Evolutionary conservation across 2,797 vertebrate genomes (phyloP).

Genomic region (Falco novaeseelandiae): DNA sequence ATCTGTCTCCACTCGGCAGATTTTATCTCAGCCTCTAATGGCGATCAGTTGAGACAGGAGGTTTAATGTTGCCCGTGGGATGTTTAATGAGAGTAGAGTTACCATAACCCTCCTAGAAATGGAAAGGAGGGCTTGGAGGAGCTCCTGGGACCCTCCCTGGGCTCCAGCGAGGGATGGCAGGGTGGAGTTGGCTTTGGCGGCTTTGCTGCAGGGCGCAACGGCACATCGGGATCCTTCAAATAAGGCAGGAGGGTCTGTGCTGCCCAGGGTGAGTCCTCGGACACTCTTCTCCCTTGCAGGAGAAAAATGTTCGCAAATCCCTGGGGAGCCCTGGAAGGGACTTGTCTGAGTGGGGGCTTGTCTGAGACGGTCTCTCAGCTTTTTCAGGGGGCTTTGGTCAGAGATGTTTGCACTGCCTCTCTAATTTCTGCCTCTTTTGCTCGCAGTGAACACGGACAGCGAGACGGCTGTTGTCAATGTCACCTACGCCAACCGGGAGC

Average conservation of each 20-base stretch:
- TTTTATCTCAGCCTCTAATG: background rate
- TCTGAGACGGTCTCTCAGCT: fast-evolving
- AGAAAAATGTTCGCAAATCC: background rate
- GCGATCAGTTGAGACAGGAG: background rate
- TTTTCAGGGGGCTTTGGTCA: fast-evolving
- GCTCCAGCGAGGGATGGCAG: background rate
- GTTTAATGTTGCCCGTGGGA: background rate
- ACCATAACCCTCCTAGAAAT: background rate
- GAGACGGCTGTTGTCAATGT: conserved; percentile 96
- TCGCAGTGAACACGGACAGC: conserved; percentile 92
- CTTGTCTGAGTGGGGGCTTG: fast-evolving
- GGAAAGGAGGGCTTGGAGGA: background rate
- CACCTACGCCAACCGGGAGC: conserved; percentile 91
- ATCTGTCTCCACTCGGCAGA: background rate
- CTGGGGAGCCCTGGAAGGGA: background rate
- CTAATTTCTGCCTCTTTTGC: background rate
- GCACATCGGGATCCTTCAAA: fast-evolving
- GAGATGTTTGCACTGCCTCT: fast-evolving
- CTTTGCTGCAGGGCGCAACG: background rate
- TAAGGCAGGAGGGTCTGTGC: background rate
- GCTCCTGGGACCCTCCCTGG: background rate
- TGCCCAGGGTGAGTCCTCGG: fast-evolving
- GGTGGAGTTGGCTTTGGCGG: background rate
- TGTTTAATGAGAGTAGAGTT: background rate
- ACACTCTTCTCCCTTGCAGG: background rate